Base-by-base conservation (phyloP, 1,140 invertebrate species). In the Ruditapes philippinarum region DNA sequence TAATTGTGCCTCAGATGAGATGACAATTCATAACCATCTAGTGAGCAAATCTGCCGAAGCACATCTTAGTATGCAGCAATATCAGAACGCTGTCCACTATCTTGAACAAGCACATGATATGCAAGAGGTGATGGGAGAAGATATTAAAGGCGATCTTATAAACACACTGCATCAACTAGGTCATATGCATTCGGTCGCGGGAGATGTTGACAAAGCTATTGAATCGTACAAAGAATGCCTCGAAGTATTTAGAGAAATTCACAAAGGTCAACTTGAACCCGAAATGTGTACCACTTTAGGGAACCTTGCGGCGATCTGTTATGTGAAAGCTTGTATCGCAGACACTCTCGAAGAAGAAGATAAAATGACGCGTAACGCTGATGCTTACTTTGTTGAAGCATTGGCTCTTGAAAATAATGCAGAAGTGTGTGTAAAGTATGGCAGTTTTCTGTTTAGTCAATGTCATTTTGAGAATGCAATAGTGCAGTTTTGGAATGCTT, bases 11-110 rank as follows among this genome's bases (percentile, higher is more conserved):
- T 92, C 92, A 25, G 94, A 95, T 60, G 93, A 95, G 85, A 95
- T 94, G 93, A 93, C 93, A 0, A 93, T 95, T 31, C 95, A 95
- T 82, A 95, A 95, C 68, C 94, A 95, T 76, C 88, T 95, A 14
- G 90, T 95, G 25, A 95, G 94, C 82, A 93, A 94, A 31, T 94
- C 94, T 54, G 95, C 95, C 3, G 93, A 95, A 84, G 94, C 94
- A 28, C 94, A 95, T 88, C 94, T 95, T 51, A 94, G 92, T 82
- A 95, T 95, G 95, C 92, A 94, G 70, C 94, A 95, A 87, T 95
- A 95, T 70, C 92, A 95, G 86, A 94, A 94, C 88, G 94, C 95
- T 25, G 92, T 94, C 1, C 92, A 94, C 25, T 94, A 94, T 88
- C 89, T 95, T 40, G 94, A 94, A 82, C 94, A 95, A 87, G 95